Evolutionary conservation across 2,113 vertebrate species (phyloP).

Genomic region (Guaruba guarouba): DNA sequence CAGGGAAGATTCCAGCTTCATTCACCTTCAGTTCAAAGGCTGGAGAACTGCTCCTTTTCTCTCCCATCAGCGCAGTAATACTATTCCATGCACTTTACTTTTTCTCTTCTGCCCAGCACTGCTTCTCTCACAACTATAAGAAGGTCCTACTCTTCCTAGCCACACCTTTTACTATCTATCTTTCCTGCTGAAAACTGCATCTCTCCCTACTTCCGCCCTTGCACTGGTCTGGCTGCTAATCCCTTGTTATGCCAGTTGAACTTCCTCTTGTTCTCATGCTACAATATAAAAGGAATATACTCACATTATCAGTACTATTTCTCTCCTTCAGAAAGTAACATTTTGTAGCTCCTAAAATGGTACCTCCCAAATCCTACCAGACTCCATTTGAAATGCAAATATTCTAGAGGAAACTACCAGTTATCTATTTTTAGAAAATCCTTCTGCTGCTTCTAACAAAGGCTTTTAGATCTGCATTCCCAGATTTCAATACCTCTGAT

Average conservation of each 20-base stretch:
- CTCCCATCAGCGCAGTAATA: neutral
- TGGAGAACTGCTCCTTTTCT: neutral
- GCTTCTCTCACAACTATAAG: neutral
- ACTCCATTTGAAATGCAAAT: conserved; percentile 26
- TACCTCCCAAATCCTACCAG: neutral
- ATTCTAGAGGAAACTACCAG: conserved; percentile 9
- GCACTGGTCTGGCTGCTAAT: neutral
- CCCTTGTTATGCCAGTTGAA: neutral
- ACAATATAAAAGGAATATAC: neutral
- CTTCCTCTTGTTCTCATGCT: neutral
- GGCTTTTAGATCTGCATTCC: neutral
- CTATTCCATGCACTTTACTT: neutral
- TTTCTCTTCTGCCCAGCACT: neutral
- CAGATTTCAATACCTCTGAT: neutral
- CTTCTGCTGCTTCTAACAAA: conserved; percentile 1
- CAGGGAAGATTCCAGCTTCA: neutral
- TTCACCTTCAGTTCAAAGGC: neutral
- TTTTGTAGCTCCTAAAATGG: neutral
- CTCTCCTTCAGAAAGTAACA: neutral
- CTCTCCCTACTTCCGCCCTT: neutral
- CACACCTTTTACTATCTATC: neutral
- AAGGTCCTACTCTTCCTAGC: neutral
- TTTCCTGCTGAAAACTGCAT: neutral
- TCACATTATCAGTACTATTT: neutral
- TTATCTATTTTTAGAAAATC: conserved; percentile 17